phyloP scores from a whole-genome alignment of 2,797 vertebrate species.

The Diplodus puntazzo region DNA sequence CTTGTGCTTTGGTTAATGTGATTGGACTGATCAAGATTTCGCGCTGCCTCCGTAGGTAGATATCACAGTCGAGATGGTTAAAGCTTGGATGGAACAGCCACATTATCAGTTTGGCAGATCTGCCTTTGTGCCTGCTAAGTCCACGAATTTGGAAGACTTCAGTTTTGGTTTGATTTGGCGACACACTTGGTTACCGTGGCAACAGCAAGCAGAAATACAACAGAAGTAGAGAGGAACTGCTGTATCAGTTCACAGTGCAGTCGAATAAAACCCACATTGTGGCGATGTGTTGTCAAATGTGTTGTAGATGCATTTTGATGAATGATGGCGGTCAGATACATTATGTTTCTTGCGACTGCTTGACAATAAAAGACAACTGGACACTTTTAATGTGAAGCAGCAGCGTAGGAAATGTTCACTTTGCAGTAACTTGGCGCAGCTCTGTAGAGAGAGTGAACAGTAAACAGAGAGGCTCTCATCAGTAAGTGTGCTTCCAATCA shows the following conservation, averaged over 20 bases:
- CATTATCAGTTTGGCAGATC: not conserved
- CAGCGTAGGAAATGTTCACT: not conserved
- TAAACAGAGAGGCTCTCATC: too few relatives aligned
- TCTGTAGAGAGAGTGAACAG: not conserved
- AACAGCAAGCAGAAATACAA: conserved; percentile 3
- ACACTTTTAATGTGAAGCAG: not conserved
- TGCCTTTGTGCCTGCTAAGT: not conserved
- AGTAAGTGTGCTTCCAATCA: not conserved
- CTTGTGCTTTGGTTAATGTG: not conserved
- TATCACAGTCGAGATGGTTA: not conserved
- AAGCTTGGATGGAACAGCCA: conserved; percentile 3
- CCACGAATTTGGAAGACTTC: not conserved
- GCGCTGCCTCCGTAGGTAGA: not conserved
- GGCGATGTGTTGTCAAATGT: not conserved
- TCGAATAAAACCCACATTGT: not conserved
- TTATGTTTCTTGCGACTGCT: not conserved
- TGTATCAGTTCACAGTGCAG: conserved; percentile 1
- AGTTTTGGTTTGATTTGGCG: not conserved
- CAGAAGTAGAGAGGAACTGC: not conserved
- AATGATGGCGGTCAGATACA: not conserved
- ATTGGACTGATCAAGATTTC: not conserved
- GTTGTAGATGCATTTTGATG: not conserved
- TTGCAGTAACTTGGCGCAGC: not conserved
- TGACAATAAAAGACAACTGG: not conserved
- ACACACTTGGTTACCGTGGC: conserved; percentile 4